Base-by-base conservation (phyloP, 2,888 invertebrate genomes). In the Stenoptilia bipunctidactyla region DNA sequence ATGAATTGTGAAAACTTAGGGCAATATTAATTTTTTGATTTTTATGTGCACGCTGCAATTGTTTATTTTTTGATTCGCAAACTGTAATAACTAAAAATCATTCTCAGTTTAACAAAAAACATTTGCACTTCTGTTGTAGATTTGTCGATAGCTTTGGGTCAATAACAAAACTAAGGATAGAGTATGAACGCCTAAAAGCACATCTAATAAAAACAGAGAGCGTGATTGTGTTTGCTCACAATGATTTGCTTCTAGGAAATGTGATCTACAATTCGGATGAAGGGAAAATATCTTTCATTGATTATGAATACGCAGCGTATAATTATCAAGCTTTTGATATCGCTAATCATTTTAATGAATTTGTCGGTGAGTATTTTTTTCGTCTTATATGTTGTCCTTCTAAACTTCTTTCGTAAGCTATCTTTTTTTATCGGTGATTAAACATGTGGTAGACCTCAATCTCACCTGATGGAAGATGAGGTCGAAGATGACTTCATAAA, bases 261-360 rank as follows among this genome's bases (percentile, higher is more conserved):
- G 90, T 99, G 48, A 89, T 99, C 54, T 92, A 92, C 76, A 90
- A 95, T 61, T 82, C 90, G 62, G 72, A 76, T 43, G 77, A 87
- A 52, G 85, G 88, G 51, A 85, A 79, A 42, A 90, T 97, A 36
- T 90, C 91, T 37, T 98, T 99, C 70, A 98, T 99, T 59, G 99
- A 99, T 82, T 98, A 93, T 73, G 98, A 99, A 76, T 99, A 99
- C 76, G 94, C 96, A 13, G 92, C 89, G 44, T 91, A 90, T 62
- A 98, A 98, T 84, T 97, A 93, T 75, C 96, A 96, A 76, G 94
- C 96, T 6, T 98, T 88, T 71, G 98, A 99, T 74, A 96, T 99
- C 67, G 98, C 93, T 38, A 97, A 98, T 84, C 98, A 99, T 85
- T 99, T 99, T 80, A 91, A 93, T 56, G 98, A 99, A 85, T 98